A percentile compares a stretch with the other conserved stretches of the same genome.
phyloP scores from a whole-genome alignment of 1,140 invertebrate species.

The Phenacoccus solenopsis region DNA sequence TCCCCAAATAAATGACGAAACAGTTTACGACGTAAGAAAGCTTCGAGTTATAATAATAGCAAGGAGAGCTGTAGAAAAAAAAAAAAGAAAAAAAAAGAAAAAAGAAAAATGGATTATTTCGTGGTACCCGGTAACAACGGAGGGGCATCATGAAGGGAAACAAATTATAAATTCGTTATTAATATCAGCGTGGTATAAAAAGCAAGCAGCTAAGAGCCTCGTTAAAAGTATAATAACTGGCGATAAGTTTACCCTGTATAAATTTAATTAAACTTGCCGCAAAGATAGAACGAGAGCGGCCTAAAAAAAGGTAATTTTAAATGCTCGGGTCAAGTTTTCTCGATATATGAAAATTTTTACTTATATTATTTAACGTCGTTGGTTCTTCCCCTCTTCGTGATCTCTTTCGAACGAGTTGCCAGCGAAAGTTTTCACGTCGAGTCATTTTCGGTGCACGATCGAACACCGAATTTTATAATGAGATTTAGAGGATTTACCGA shows the following conservation, averaged over 20 bases:
- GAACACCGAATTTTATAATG: too few relatives aligned
- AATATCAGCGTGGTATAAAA: constrained; percentile 12
- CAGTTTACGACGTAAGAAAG: constrained; percentile 15
- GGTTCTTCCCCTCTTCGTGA: too few relatives aligned
- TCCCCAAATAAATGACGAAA: constrained; percentile 14
- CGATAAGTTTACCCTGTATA: constrained; percentile 10
- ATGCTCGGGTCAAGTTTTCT: too few relatives aligned
- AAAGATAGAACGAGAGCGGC: too few relatives aligned
- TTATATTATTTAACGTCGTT: too few relatives aligned
- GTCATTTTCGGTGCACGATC: too few relatives aligned
- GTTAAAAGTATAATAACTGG: constrained; percentile 15
- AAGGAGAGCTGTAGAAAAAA: background rate
- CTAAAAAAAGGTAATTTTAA: too few relatives aligned
- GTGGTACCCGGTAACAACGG: background rate
- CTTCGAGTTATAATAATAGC: background rate
- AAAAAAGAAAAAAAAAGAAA: background rate
- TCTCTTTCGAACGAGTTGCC: too few relatives aligned
- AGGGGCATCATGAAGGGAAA: background rate
- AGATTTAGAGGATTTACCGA: too few relatives aligned
- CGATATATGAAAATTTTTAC: too few relatives aligned
- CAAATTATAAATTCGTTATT: constrained; percentile 17
- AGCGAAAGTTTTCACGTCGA: too few relatives aligned
- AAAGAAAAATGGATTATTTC: constrained; percentile 14
- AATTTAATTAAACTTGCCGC: constrained; percentile 13
- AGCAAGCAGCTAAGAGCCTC: constrained; percentile 11